Base-by-base conservation (phyloP, 2,888 invertebrate genomes). In the Protophormia terraenovae region DNA sequence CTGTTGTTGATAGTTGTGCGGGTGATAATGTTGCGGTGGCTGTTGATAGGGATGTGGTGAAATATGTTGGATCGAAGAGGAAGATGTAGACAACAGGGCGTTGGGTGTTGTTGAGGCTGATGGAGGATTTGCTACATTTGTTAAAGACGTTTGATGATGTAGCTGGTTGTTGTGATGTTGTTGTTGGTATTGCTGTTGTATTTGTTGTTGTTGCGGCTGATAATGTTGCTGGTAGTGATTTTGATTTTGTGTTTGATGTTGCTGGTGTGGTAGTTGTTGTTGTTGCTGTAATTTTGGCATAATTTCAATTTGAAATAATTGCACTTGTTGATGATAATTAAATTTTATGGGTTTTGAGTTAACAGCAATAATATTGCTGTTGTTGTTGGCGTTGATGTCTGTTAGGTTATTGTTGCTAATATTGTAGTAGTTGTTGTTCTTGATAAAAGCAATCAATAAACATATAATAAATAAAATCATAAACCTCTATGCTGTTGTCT, bases 251-350 rank as follows among this genome's bases (percentile, higher is more conserved):
- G 71, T 66, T 45, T 84, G 80, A 27, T 71, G 84, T 53, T 84
- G 84, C 35, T 84, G 81, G 72, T 81, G 79, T 60, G 64, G 29
- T 45, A 76, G 16, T 53, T 50, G 69, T 58, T 81, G 86, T 77
- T 86, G 87, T 84, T 87, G 88, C 78, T 88, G 88, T 88, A 87
- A 83, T 83, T 88, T 89, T 89, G 89, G 89, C 89, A 89, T 89
- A 88, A 89, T 89, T 89, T 89, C 88, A 88, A 88, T 83, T 86
- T 87, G 86, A 88, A 87, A 88, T 87, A 88, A 87, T 87, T 87
- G 82, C 86, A 87, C 86, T 84, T 78, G 78, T 81, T 73, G 55
- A n/a, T n/a, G n/a, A 22, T 77, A 53, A 86, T 86, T 88, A 87
- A 89, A 88, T 89, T 89, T 88, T 89, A 86, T 62, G 82, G 82